Evolutionary conservation across 2,797 vertebrate genomes (phyloP), one percentile per base, ranked within the genome.

Genomic region (Neostethus bicornis): DNA sequence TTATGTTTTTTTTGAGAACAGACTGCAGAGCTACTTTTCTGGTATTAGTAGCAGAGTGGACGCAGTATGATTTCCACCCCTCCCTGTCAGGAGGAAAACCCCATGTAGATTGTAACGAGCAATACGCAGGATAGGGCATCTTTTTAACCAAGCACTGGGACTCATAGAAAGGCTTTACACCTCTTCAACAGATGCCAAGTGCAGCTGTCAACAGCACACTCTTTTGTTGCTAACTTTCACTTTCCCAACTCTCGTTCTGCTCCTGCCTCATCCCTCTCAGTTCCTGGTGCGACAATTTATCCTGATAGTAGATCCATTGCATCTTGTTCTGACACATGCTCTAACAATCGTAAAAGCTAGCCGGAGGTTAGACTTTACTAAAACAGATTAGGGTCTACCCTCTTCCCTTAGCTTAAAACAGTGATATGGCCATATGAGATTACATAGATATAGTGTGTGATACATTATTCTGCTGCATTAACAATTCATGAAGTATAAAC

Each of bases 81-180:
- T 71, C 61, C 45, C 80, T 89, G 89, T 89, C 38, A 51, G 62
- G 49, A 21, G 89, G 91, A 90, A 94, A 89, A 85, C 90, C 87
- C 87, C 90, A 86, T 85, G 90, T 90, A 88, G 91, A 90, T 90
- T 92, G 92, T 95, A 95, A 95, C 94, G 93, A 92, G 91, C 91
- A 87, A 89, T 90, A 88, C 91, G 90, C 90, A 91, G 92, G 92
- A 93, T 92, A 93, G 91, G 91, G 94, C 91, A 91, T 93, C 91
- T 92, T 95, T 96, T 95, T 94, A 95, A 92, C 92, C 94, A 92
- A 92, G 92, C 81, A 88, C 90, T 79, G 94, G 94, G 95, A 96
- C 93, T 92, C 91, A 76, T 92, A 87, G 91, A 92, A 88, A 90
- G 91, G 92, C 89, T 68, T 92, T 88, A 73, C 85, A 92, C 93